Evolutionary conservation across 2,797 vertebrate species (phyloP).

Genomic region (Trachops cirrhosus): DNA sequence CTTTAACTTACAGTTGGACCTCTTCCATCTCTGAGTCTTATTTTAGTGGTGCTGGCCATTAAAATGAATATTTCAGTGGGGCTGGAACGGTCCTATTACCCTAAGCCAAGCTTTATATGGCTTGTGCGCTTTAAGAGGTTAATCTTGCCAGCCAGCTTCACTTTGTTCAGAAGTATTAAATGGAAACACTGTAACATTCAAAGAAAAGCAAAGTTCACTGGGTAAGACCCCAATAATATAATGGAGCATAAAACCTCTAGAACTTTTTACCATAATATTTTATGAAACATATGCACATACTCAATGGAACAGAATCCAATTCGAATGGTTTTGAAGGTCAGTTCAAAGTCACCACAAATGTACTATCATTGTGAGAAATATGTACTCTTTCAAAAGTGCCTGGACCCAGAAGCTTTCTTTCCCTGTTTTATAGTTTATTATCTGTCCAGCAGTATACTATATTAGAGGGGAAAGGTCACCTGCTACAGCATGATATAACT

Average conservation of each 20-base stretch:
- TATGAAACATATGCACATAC: slow-evolving; percentile 60
- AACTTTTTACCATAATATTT: slow-evolving; percentile 58
- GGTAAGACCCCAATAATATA: slow-evolving; percentile 57
- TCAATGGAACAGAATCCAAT: slow-evolving; percentile 52
- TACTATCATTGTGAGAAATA: slow-evolving; percentile 53
- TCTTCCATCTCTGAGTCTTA: slow-evolving; percentile 58
- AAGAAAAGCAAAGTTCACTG: slow-evolving; percentile 67
- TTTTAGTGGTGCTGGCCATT: slow-evolving; percentile 60
- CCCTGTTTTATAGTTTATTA: background rate
- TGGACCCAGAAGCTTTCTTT: slow-evolving; percentile 30
- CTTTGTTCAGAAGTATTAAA: slow-evolving; percentile 67
- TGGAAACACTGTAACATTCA: slow-evolving; percentile 62
- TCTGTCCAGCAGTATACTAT: background rate
- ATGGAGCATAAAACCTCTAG: slow-evolving; percentile 62
- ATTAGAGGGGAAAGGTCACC: background rate
- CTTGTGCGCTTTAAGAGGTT: slow-evolving; percentile 68
- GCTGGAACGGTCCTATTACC: slow-evolving; percentile 48
- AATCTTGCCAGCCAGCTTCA: slow-evolving; percentile 56
- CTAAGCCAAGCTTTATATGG: slow-evolving; percentile 61
- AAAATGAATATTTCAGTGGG: slow-evolving; percentile 66
- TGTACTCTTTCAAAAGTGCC: background rate
- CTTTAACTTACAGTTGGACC: slow-evolving; percentile 61
- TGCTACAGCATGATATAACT: background rate
- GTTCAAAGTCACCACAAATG: slow-evolving; percentile 49
- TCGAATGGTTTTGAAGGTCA: slow-evolving; percentile 64